A percentile compares a stretch with the other conserved stretches of the same genome.
These are phyloP conservation scores for Phrynosoma platyrhinos DNA, from an alignment of 2,113 vertebrate species.

Conservation along the genomic window DNA sequence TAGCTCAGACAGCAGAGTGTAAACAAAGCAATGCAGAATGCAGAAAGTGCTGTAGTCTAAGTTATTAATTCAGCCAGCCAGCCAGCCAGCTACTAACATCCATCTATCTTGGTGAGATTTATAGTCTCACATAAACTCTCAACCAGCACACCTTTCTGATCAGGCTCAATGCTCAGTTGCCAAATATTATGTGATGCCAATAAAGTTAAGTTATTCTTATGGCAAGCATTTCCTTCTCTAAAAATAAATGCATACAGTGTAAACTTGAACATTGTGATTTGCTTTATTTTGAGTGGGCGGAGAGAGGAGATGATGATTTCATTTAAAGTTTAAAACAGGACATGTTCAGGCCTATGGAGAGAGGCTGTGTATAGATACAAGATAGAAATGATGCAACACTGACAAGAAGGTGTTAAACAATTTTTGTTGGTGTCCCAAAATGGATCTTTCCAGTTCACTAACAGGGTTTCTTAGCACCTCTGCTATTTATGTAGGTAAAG, in stretches of 20 bases:
- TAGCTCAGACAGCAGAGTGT: slow-evolving; percentile 22
- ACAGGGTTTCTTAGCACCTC: too few species aligned
- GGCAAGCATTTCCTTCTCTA: background rate
- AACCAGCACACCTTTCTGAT: background rate
- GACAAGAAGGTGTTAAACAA: too few species aligned
- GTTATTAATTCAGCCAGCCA: background rate
- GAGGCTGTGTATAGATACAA: background rate
- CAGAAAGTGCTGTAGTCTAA: background rate
- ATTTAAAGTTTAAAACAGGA: background rate
- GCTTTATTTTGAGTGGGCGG: background rate
- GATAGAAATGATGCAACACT: background rate
- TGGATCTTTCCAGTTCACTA: too few species aligned
- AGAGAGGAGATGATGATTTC: background rate
- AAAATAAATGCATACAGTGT: background rate
- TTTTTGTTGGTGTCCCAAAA: too few species aligned
- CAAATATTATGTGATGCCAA: slow-evolving; percentile 11
- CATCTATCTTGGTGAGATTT: slow-evolving; percentile 16
- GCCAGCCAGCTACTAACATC: slow-evolving; percentile 5
- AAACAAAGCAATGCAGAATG: slow-evolving; percentile 39
- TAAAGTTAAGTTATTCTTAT: background rate
- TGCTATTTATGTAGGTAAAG: too few species aligned
- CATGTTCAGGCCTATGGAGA: background rate
- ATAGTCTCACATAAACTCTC: slow-evolving; percentile 8
- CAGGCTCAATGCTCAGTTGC: background rate
- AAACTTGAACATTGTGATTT: background rate